A percentile compares a stretch with the other conserved stretches of the same genome.
phyloP scores from a whole-genome alignment of 2,797 vertebrate species.

The Fringilla coelebs region DNA sequence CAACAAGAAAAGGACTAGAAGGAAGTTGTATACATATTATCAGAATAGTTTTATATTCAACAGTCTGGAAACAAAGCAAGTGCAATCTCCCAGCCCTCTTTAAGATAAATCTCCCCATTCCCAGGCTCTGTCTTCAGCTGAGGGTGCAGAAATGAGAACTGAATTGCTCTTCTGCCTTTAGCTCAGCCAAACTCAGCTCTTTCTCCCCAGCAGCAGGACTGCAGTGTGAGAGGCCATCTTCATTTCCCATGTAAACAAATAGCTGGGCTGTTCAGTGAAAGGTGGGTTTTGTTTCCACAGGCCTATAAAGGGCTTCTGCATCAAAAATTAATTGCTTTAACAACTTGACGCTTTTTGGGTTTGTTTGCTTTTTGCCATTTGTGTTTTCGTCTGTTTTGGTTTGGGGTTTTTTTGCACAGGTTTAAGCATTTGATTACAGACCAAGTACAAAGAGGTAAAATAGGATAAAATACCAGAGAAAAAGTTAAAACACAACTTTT shows the following conservation, averaged over 20 bases:
- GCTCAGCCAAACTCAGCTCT: not conserved
- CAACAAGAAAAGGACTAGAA: not conserved
- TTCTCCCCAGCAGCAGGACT: not conserved
- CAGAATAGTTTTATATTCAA: not conserved
- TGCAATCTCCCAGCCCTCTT: not conserved
- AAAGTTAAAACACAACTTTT: not conserved
- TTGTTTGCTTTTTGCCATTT: not conserved
- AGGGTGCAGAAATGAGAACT: not conserved
- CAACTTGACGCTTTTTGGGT: not conserved
- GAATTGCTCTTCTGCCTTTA: not conserved
- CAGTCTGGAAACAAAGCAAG: constrained; percentile 14
- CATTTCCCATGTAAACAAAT: not conserved
- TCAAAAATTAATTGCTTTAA: not conserved
- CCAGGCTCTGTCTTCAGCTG: not conserved
- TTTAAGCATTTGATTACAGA: not conserved
- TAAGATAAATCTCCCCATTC: constrained; percentile 1
- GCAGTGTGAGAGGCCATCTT: not conserved
- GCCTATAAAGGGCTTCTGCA: not conserved
- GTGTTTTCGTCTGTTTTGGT: not conserved
- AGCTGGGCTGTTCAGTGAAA: not conserved
- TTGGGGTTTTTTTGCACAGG: not conserved
- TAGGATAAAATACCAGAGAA: not conserved
- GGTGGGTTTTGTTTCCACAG: not conserved
- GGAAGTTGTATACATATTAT: constrained; percentile 20
- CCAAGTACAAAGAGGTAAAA: not conserved